phyloP scores from a whole-genome alignment of 2,113 vertebrate genomes.

The Elgaria multicarinata region DNA sequence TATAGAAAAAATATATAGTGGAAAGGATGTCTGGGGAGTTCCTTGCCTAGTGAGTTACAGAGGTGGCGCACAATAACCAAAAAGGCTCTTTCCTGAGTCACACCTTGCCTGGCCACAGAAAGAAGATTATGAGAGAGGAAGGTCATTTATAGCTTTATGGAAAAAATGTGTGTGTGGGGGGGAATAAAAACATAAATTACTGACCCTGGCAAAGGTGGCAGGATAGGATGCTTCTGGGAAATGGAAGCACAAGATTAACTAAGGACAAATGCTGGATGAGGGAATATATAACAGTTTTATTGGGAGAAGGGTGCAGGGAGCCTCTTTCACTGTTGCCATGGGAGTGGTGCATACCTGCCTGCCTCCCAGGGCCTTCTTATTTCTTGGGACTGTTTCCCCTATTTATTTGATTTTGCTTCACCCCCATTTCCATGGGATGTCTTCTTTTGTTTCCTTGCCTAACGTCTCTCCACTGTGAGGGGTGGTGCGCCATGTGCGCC shows the following conservation, averaged over 20 bases:
- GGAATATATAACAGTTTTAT: background rate
- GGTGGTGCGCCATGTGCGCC: background rate
- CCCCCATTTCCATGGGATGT: background rate
- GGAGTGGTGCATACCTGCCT: background rate
- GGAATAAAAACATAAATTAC: no score
- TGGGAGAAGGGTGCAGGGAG: background rate
- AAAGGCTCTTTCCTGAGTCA: no score
- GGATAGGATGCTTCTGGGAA: background rate
- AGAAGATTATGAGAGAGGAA: no score
- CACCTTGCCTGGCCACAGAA: no score
- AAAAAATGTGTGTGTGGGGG: no score
- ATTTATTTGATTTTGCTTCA: background rate
- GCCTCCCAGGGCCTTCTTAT: background rate
- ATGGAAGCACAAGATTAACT: background rate
- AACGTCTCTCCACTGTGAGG: background rate
- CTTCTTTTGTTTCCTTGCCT: background rate
- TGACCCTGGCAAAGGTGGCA: background rate
- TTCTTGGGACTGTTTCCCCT: background rate
- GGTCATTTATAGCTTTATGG: no score
- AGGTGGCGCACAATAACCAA: no score
- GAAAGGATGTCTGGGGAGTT: no score
- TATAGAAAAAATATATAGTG: no score
- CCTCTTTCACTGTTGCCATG: background rate
- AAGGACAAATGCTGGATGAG: no score
- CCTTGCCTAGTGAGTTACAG: no score